Evolutionary conservation across 2,888 invertebrate species (phyloP).

Genomic region (Patella caerulea): DNA sequence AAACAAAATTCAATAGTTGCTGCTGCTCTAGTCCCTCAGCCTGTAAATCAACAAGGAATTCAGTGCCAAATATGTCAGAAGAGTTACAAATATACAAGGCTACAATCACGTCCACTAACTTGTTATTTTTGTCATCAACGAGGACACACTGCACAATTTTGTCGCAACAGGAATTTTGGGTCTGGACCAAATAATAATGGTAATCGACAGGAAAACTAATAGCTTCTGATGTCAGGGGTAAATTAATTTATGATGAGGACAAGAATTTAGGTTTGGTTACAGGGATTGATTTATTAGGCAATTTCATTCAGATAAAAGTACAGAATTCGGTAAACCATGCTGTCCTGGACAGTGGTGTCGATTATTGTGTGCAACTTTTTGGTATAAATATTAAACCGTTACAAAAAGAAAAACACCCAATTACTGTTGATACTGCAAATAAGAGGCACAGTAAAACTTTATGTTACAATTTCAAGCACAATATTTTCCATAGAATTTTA

Average conservation of each 20-base stretch:
- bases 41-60: not conserved
- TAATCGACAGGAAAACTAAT: too few species aligned
- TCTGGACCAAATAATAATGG: too few species aligned
- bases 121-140: not conserved
- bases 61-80: not conserved
- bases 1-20: too few species aligned
- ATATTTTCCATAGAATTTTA: not conserved
- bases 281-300: not conserved
- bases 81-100: not conserved
- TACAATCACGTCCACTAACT: not conserved
- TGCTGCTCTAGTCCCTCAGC: too few species aligned
- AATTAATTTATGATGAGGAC: too few species aligned
- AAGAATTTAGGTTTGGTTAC: too few species aligned
- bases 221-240: too few species aligned
- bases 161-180: not conserved
- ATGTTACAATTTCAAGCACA: not conserved
- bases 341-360: slow-evolving; percentile 2
- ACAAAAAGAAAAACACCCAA: not conserved
- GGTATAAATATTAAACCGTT: not conserved
- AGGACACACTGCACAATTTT: not conserved
- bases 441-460: not conserved
- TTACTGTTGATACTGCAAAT: slow-evolving; percentile 5
- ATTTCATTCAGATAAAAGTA: not conserved
- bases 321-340: not conserved
- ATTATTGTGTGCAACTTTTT: slow-evolving; percentile 5